A percentile compares a stretch with the other conserved stretches of the same genome.
Conservation (phyloP, 2,888 invertebrate genomes). For the Emmelina monodactyla region DNA sequence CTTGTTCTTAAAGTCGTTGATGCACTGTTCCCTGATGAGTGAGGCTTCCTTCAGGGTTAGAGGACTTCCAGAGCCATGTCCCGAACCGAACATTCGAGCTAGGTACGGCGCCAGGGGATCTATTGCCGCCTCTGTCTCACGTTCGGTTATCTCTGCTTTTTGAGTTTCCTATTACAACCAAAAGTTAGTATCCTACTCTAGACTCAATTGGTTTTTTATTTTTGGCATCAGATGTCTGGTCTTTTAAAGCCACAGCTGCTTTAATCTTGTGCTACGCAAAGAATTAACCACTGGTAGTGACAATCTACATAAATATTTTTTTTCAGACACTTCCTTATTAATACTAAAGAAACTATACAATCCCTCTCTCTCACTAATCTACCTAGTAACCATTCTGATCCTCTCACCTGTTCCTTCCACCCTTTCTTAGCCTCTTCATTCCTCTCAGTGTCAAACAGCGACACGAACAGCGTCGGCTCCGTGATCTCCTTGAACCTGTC, state of each 20-base stretch:
- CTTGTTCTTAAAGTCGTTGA: constrained; percentile 72
- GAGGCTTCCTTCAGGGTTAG: constrained; percentile 57
- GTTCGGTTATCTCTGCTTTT: constrained; percentile 57
- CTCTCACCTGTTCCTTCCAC: constrained; percentile 55
- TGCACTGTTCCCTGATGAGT: constrained; percentile 64
- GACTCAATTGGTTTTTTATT: too few relatives aligned
- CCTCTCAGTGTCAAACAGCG: constrained; percentile 62
- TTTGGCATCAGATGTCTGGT: too few relatives aligned
- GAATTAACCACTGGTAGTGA: too few relatives aligned
- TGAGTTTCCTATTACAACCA: constrained; percentile 61
- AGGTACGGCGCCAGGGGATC: constrained; percentile 72
- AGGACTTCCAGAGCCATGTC: constrained; percentile 33
- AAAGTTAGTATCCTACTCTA: too few relatives aligned
- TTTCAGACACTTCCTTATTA: too few relatives aligned
- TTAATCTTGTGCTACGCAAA: too few relatives aligned
- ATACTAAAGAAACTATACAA: too few relatives aligned
- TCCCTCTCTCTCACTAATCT: too few relatives aligned
- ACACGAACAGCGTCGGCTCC: constrained; percentile 47
- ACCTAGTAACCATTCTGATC: too few relatives aligned
- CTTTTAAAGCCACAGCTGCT: too few relatives aligned
- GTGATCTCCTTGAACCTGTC: constrained; percentile 46
- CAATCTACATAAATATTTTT: too few relatives aligned
- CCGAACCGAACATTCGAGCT: constrained; percentile 62
- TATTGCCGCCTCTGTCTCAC: constrained; percentile 69
- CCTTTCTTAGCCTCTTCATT: constrained; percentile 56